Evolutionary conservation across 2,113 vertebrate species (phyloP).

Genomic region (Xiphophorus hellerii): DNA sequence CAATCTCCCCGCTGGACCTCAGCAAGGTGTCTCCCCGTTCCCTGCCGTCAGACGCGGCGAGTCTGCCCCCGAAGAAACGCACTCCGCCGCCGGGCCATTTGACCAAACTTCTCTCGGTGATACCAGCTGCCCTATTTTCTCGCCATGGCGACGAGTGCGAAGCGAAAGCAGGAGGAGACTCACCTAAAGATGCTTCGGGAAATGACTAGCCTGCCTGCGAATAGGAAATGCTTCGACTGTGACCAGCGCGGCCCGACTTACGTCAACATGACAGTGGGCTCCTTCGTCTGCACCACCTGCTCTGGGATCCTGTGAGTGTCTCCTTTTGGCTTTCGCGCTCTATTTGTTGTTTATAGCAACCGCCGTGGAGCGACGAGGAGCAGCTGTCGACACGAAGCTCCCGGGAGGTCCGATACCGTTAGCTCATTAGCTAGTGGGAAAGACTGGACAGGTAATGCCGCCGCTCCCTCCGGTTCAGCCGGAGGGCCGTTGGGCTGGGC

Average conservation of each 20-base stretch:
- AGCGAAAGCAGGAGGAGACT: conserved; percentile 98
- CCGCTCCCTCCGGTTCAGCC: conserved; percentile 11
- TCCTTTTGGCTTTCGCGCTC: not conserved
- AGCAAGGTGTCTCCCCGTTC: conserved; percentile 59
- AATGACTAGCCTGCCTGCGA: conserved; percentile 94
- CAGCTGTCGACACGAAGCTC: not conserved
- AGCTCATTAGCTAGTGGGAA: conserved; percentile 56
- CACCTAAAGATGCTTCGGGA: conserved; percentile 97
- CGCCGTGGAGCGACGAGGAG: not conserved
- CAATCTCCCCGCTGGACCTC: conserved; percentile 49
- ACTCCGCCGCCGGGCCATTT: conserved; percentile 23
- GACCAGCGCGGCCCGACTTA: conserved; percentile 99
- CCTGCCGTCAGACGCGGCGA: conserved; percentile 38
- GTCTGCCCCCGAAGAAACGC: conserved; percentile 37
- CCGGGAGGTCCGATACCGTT: conserved; percentile 43
- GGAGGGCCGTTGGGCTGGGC: conserved; percentile 21
- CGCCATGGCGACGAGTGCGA: conserved; percentile 93
- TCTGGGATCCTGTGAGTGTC: conserved; percentile 95
- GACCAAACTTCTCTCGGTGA: conserved; percentile 26
- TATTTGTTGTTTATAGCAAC: not conserved
- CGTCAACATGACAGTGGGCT: conserved; percentile 98
- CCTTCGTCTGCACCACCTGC: conserved; percentile 98
- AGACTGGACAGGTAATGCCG: conserved; percentile 52
- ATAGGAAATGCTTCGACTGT: conserved; percentile 98
- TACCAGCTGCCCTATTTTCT: conserved; percentile 22